Percentiles rank a stretch among this genome's conserved stretches.
phyloP scores from a whole-genome alignment of 2,113 vertebrate genomes.

The Clarias gariepinus region DNA sequence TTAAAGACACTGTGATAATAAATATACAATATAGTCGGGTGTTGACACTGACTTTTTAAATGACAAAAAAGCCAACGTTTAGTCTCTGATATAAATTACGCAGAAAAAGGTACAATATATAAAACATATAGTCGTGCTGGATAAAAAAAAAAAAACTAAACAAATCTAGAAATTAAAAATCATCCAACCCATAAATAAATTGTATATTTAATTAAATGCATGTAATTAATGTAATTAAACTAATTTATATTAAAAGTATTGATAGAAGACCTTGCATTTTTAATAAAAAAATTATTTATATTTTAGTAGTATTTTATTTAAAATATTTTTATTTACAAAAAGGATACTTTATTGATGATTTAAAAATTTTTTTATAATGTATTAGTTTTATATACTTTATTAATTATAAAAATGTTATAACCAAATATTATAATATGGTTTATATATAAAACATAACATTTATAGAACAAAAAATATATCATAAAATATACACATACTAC shows the following conservation, averaged over 20 bases:
- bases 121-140: background rate
- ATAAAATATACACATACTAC: no score
- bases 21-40: background rate
- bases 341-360: no score
- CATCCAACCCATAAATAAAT: background rate
- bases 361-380: background rate
- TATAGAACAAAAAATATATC: no score
- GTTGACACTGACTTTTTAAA: background rate
- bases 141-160: background rate
- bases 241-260: no score
- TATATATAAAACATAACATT: background rate
- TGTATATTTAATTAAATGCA: no score
- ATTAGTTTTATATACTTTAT: background rate
- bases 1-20: background rate
- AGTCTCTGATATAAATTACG: background rate
- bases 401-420: background rate
- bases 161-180: background rate
- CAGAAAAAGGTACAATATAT: background rate
- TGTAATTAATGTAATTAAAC: no score
- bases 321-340: no score
- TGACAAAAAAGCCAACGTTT: background rate
- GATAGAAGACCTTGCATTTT: no score
- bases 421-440: background rate
- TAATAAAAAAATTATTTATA: no score
- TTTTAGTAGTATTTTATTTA: no score